Base-by-base conservation (phyloP, 2,113 vertebrate genomes). In the Clupea harengus region DNA sequence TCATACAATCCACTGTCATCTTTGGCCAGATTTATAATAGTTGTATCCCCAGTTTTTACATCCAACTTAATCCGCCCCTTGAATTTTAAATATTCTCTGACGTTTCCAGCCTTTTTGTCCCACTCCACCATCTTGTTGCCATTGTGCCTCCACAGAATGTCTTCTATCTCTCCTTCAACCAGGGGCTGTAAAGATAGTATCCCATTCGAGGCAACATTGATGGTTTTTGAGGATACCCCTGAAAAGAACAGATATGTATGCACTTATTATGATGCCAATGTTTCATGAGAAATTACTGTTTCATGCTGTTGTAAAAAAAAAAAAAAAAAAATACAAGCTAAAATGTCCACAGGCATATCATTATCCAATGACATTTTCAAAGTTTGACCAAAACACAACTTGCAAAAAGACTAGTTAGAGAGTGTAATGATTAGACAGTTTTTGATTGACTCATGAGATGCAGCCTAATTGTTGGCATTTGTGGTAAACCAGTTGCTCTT, bases 91-190 rank as follows among this genome's bases (percentile, higher is more conserved):
- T 57, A 86, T 52, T n/a, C 6, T 10, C 0, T 44, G 10, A 45
- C 32, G 10, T 22, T 10, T 32, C 0, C 28, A 75, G 0, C 2
- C 8, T 25, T 9, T 7, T 18, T 20, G 1, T 54, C n/a, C 50
- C 10, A 83, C 45, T 86, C 82, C 15, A 82, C 85, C 46, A 32
- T 47, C 32, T 83, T 86, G 67, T 86, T 25, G 8, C n/a, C 20
- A 0, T 86, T 45, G 64, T 86, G 67, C 39, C 54, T 86, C 85
- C 85, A 86, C 3, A 86, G 64, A 10, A 83, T 81, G 6, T 80
- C 85, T 13, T 54, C 64, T 22, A 49, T 28, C 10, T 25, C 4
- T 25, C 54, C 81, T 46, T 18, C 4, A 22, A 57, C 20, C 57
- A 3, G 9, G 25, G 54, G 6, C 11, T 1, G 47, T 20, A 85